Evolutionary conservation across 2,113 vertebrate species (phyloP).

Genomic region (Ursus arctos): DNA sequence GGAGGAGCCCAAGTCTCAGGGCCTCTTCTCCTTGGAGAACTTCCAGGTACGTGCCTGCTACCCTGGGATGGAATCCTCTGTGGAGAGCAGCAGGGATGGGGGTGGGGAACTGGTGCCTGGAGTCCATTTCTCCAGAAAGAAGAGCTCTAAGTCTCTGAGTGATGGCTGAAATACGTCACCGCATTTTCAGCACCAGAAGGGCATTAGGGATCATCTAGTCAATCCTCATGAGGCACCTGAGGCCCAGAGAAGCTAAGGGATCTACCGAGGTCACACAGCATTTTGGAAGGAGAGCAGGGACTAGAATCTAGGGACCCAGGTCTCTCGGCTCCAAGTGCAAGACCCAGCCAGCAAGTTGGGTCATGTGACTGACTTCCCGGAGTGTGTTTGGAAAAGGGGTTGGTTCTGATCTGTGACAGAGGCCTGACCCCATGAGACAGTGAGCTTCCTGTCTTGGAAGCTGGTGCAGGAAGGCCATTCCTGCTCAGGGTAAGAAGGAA

Average conservation of each 20-base stretch:
- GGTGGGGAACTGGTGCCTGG: not conserved
- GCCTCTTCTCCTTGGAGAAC: not conserved
- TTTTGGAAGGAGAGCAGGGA: not conserved
- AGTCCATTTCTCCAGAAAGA: not conserved
- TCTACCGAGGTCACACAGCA: not conserved
- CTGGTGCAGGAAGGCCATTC: not conserved
- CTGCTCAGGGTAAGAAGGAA: not conserved
- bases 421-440: not conserved
- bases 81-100: not conserved
- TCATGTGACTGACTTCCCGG: not conserved
- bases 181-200: not conserved
- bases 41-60: constrained; percentile 70
- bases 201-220: not conserved
- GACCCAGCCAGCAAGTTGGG: not conserved
- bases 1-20: not conserved
- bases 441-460: not conserved
- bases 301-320: not conserved
- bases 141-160: not conserved
- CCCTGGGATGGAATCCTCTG: not conserved
- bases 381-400: not conserved
- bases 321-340: not conserved
- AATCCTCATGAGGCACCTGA: not conserved
- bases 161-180: not conserved
- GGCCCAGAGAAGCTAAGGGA: not conserved
- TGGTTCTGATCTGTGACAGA: not conserved